Base-by-base conservation (phyloP, 2,888 invertebrate species). In the Ligdia adustata region DNA sequence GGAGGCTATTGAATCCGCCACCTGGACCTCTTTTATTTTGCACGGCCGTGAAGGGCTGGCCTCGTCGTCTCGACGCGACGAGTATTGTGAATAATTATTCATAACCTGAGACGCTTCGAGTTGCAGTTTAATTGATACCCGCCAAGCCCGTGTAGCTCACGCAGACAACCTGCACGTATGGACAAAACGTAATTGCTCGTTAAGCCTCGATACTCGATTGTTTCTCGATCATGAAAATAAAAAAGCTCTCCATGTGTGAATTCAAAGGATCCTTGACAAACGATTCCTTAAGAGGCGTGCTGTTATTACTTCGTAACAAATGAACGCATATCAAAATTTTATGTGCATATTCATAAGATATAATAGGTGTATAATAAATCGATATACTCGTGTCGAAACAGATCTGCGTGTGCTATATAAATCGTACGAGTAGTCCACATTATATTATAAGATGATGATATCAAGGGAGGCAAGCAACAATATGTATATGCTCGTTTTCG, bases 1-100 rank as follows among this genome's bases (percentile, higher is more conserved):
- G 80, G 78, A 75, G 79, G 82, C 82, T 86, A 88, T 90, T 88
- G 84, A 86, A 88, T 85, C 79, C 80, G 79, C 84, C 86, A 87
- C 82, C 78, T 82, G 79, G 76, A 73, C 72, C 71, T 80, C 79
- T 81, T 87, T 84, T 81, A 84, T 84, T 79, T 76, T 73, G 60
- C 69, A 50, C 57, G 58, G 66, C 66, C 55, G 58, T 57, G 60
- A 69, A 62, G 72, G 76, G 78, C 74, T 71, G 66, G 61, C 51
- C 59, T 28, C 48, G 56, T 62, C 60, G 66, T 67, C 66, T 64
- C 64, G 63, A 56, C 56, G 62, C 69, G 72, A 79, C 79, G 79
- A 80, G 22, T 85, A 83, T 84, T 85, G 79, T 83, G 82, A 82
- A 88, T 87, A n/a, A n/a, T n/a, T n/a, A 88, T 87, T 88, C 81